Base-by-base conservation (phyloP, 1,140 invertebrate genomes). In the Lysiphlebus fabarum region DNA sequence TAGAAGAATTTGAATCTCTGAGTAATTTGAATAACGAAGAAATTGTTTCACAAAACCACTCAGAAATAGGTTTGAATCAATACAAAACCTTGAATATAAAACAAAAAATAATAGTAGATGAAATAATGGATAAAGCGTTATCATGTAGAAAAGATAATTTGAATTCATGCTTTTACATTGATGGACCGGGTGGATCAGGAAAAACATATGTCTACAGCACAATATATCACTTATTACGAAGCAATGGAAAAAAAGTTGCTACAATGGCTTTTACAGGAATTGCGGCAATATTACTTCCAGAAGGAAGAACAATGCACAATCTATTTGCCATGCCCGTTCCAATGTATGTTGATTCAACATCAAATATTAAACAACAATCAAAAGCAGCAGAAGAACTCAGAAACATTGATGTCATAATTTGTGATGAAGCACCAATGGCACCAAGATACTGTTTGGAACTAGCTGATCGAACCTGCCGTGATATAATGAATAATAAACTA, bases 351-450 rank as follows among this genome's bases (percentile, higher is more conserved):
- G 60, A 61, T 57, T 63, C 66, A 6, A 43, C 56, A 6, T 53
- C 61, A n/a, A 66, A 44, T 45, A 63, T 66, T 17, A 66, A 59
- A 74, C 43, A 80, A 73, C 54, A 74, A 9, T 59, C 61, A 10
- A 40, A 42, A 40, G 12, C 47, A 54, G 57, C 50, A 8, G 36
- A 53, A 50, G 36, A 59, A 14, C 33, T 62, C 5, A 54, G 57
- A 57, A 60, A 62, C 8, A 49, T 54, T 12, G 34, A 51, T 34
- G 34, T 69, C 14, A 65, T 67, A 12, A 60, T 74, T 42, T 71
- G 64, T 63, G 70, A 72, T 55, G 72, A 74, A 58, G 69, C 66
- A 2, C 62, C 65, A 4, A 69, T 69, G 69, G 45, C 66, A 12
- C 64, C 59, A 26, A 44, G 41, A 48, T 62, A 59, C 44, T 62